Evolutionary conservation across 2,113 vertebrate species (phyloP), one percentile per base, ranked within the genome.

Genomic region (Hippocampus barbouri): DNA sequence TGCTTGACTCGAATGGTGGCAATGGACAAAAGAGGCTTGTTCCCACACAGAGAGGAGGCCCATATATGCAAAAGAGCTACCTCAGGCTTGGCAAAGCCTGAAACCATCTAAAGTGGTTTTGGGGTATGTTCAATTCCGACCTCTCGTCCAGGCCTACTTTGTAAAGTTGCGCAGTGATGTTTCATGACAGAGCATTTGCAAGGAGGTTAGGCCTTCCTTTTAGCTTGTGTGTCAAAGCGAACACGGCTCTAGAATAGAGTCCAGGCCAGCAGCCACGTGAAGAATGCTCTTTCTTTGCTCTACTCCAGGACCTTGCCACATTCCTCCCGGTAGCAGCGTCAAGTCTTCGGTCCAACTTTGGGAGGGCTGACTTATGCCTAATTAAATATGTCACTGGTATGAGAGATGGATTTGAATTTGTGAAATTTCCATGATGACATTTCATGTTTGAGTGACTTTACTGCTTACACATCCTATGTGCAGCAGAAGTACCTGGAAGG

Each of bases 191-290:
- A 77, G 71, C 84, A 80, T 87, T 85, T 82, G 83, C 84, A 72
- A 59, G 75, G 77, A 85, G 78, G 82, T 78, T 80, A 65, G 66
- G 85, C 77, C 87, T 90, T 90, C 84, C 86, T 88, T 68, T 72
- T 76, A 57, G 82, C 66, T 25, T 72, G 77, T 76, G 74, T 87
- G 88, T 84, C 75, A 84, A 83, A 86, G 71, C 77, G 79, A 76
- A 70, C 83, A 78, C 63, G 47, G 71, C 64, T 74, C 82, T 66
- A 85, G 79, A 84, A 86, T 77, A 79, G 82, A 79, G 72, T 68
- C 64, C 15, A 81, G 75, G 68, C 66, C 18, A 11, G 67, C 77
- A 66, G 80, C 25, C 23, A 1, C 57, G 76, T 70, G 81, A 88
- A 83, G 85, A 87, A 84, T 84, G 41, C 71, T 60, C 43, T 65